phyloP scores from a whole-genome alignment of 2,113 vertebrate genomes.

The Heterotilapia buettikoferi region DNA sequence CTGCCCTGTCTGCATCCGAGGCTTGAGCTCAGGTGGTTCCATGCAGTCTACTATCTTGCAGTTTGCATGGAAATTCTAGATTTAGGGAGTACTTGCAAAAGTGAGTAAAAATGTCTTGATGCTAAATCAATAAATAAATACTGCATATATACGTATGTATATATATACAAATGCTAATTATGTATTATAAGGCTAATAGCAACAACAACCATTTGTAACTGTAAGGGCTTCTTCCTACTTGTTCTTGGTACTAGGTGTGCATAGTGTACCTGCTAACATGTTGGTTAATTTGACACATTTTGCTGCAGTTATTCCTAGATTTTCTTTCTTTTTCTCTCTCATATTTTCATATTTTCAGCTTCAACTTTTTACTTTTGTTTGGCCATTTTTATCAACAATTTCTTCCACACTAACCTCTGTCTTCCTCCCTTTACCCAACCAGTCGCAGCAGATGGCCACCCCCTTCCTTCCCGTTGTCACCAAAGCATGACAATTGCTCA shows the following conservation, averaged over 20 bases:
- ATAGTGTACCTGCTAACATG: neutral
- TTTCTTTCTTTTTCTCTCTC: neutral
- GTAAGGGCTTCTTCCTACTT: neutral
- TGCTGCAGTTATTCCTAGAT: neutral
- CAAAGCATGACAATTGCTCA: too few species aligned
- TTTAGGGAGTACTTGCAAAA: neutral
- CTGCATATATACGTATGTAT: neutral
- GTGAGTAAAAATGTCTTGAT: neutral
- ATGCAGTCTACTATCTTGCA: neutral
- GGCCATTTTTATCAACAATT: neutral
- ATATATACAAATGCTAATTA: neutral
- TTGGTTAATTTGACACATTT: neutral
- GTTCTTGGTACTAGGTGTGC: neutral
- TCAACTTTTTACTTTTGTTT: neutral
- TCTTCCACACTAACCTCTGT: neutral
- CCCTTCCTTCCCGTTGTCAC: too few species aligned
- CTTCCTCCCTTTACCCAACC: neutral
- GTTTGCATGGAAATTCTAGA: neutral
- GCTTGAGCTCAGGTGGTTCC: neutral
- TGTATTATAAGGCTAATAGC: neutral
- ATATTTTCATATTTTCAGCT: neutral
- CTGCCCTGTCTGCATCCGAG: neutral
- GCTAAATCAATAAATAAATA: neutral
- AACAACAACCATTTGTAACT: neutral
- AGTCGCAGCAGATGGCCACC: neutral